phyloP scores from a whole-genome alignment of 2,888 invertebrate species.

The Drosophila multiciliata region DNA sequence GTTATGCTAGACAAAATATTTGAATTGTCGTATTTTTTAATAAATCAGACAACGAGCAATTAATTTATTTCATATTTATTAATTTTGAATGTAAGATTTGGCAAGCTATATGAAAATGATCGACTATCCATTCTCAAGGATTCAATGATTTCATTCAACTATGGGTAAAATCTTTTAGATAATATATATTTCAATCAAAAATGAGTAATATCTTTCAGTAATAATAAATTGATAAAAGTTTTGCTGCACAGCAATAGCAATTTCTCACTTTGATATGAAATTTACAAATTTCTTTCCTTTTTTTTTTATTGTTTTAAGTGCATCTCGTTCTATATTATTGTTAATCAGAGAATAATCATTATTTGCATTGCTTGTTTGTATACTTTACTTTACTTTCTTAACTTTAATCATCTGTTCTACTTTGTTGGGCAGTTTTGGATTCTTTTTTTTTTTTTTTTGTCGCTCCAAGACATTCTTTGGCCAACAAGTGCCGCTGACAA shows the following conservation, averaged over 20 bases:
- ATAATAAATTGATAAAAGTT: not conserved
- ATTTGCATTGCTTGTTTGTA: constrained; percentile 41
- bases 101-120: not conserved
- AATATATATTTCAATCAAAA: not conserved
- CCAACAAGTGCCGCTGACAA: constrained; percentile 73
- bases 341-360: constrained; percentile 40
- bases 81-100: not conserved
- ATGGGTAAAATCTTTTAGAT: not conserved
- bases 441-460: constrained; percentile 7
- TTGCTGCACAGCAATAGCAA: not conserved
- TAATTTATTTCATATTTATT: not conserved
- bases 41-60: not conserved
- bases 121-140: not conserved
- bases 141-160: not conserved
- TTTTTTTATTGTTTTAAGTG: constrained; percentile 12
- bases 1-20: constrained; percentile 17
- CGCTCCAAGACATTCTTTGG: constrained; percentile 3
- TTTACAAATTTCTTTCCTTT: not conserved
- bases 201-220: not conserved
- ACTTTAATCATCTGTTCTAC: constrained; percentile 56
- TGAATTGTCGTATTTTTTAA: not conserved
- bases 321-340: constrained; percentile 8
- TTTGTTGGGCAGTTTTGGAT: constrained; percentile 52
- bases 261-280: constrained; percentile 1
- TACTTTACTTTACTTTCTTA: constrained; percentile 30